Conservation (phyloP, 1,140 invertebrate species). For the Calliopsis andreniformis region DNA sequence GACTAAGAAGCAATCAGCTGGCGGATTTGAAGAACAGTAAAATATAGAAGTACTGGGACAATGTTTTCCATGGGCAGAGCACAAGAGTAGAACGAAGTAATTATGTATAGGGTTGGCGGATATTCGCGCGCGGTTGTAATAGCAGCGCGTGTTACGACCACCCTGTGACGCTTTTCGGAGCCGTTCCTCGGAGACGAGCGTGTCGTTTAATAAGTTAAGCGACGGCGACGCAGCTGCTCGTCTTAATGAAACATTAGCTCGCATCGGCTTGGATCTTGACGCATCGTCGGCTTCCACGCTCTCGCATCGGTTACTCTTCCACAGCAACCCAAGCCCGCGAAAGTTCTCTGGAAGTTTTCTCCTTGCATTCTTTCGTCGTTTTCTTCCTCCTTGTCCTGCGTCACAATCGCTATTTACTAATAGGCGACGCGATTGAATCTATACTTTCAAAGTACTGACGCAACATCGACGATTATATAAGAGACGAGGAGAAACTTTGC, state of each 20-base stretch:
- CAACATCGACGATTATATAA: slow-evolving; percentile 41
- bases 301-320: slow-evolving; percentile 22
- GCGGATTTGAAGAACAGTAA: background rate
- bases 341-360: background rate
- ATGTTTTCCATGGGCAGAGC: background rate
- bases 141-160: background rate
- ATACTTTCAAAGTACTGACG: background rate
- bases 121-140: background rate
- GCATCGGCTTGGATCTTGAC: slow-evolving; percentile 69
- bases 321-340: slow-evolving; percentile 17
- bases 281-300: slow-evolving; percentile 48
- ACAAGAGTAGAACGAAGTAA: slow-evolving; percentile 14
- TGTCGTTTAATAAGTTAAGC: slow-evolving; percentile 81
- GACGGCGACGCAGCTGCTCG: slow-evolving; percentile 79
- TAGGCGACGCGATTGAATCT: too few species aligned
- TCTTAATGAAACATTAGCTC: slow-evolving; percentile 81
- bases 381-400: slow-evolving; percentile 5
- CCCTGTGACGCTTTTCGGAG: slow-evolving; percentile 13
- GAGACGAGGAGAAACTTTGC: slow-evolving; percentile 41
- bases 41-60: background rate
- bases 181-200: slow-evolving; percentile 66
- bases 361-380: background rate
- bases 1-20: too few species aligned
- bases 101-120: slow-evolving; percentile 3
- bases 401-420: too few species aligned